phyloP scores from a whole-genome alignment of 2,888 invertebrate species.

The Hoplodrina ambigua region DNA sequence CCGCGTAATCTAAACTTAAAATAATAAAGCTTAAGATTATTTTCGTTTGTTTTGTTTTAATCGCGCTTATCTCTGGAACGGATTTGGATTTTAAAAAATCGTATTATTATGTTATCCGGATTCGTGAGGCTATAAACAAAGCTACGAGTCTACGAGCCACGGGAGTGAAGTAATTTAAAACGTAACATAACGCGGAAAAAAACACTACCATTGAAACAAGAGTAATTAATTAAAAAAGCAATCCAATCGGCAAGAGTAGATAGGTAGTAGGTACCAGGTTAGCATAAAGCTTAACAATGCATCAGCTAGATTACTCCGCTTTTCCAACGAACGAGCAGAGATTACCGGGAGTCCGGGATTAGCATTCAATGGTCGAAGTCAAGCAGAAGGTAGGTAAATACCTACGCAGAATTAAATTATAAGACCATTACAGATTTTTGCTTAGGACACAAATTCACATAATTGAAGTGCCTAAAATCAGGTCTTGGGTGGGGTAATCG shows the following conservation, averaged over 20 bases:
- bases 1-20: too few species aligned
- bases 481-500: conserved; percentile 9
- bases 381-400: neutral
- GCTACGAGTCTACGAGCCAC: too few species aligned
- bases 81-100: too few species aligned
- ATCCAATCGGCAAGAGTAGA: conserved; percentile 33
- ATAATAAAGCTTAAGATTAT: too few species aligned
- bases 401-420: conserved; percentile 53
- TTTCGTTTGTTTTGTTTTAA: too few species aligned
- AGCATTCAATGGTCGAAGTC: conserved; percentile 38
- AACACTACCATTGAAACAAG: neutral
- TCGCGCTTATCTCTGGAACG: too few species aligned
- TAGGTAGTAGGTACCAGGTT: conserved; percentile 48
- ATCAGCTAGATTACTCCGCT: conserved; percentile 27
- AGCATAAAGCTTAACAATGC: conserved; percentile 48
- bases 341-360: conserved; percentile 35
- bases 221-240: conserved; percentile 14
- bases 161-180: too few species aligned
- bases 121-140: too few species aligned
- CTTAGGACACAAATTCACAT: conserved; percentile 57
- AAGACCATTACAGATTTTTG: conserved; percentile 50
- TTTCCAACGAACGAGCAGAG: conserved; percentile 24
- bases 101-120: too few species aligned
- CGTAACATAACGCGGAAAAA: too few species aligned
- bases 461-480: conserved; percentile 41